Percentiles rank a stretch among this genome's conserved stretches.
Conservation (phyloP, 2,797 vertebrate species). For the Salarias fasciatus region DNA sequence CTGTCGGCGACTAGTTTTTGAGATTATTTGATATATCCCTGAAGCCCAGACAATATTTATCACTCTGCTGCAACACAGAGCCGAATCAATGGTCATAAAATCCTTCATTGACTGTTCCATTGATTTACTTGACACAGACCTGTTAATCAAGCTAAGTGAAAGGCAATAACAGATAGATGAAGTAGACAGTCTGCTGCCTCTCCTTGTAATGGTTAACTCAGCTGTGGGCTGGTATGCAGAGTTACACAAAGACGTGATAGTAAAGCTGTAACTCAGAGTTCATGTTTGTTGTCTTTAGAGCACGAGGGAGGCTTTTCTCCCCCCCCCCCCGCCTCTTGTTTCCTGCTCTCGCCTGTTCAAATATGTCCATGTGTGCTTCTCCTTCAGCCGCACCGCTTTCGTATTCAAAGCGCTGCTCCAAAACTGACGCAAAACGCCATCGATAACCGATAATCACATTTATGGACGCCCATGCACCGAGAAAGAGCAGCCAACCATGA, state of each 20-base stretch:
- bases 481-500: slow-evolving; percentile 12
- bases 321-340: not conserved
- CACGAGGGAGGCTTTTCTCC: not conserved
- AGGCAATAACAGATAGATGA: slow-evolving; percentile 54
- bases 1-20: slow-evolving; percentile 10
- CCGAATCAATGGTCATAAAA: slow-evolving; percentile 68
- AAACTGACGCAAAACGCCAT: not conserved
- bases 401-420: not conserved
- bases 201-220: slow-evolving; percentile 64
- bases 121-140: slow-evolving; percentile 53
- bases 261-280: slow-evolving; percentile 48
- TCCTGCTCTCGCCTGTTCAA: slow-evolving; percentile 5
- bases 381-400: not conserved
- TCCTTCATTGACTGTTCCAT: slow-evolving; percentile 53
- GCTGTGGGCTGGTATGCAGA: slow-evolving; percentile 27
- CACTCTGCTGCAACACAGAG: slow-evolving; percentile 29
- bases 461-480: not conserved
- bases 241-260: slow-evolving; percentile 48
- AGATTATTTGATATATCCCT: slow-evolving; percentile 31
- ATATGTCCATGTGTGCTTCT: slow-evolving; percentile 16
- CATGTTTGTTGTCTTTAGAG: slow-evolving; percentile 55
- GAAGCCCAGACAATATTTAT: slow-evolving; percentile 24
- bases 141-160: slow-evolving; percentile 74
- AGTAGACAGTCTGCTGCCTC: slow-evolving; percentile 13
- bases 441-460: slow-evolving; percentile 18